Evolutionary conservation across 2,888 invertebrate species (phyloP), one percentile per base, ranked within the genome.

Genomic region (Gonocerus acuteangulatus): DNA sequence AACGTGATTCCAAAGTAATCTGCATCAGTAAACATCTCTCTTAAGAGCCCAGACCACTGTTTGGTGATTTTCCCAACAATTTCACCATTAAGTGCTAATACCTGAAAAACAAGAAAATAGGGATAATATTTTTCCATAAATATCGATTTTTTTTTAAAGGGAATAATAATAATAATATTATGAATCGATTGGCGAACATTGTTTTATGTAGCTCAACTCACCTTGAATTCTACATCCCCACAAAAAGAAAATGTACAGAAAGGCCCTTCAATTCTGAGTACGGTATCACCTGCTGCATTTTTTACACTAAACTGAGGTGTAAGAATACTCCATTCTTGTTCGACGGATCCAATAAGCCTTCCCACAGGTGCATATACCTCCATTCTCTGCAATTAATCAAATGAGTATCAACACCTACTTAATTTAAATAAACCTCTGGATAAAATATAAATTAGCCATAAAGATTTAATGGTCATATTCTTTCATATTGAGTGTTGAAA

Each of bases 1-100:
- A 95, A 95, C n/a, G 83, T 82, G 64, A 95, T 85, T 22, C 91
- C 92, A 74, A 94, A 95, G 74, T 85, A 85, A 74, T 94, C 92
- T 0, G 89, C 80, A 75, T 91, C 90, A 0, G 92, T 90, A 73
- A 92, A 91, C 62, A 82, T 75, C 76, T 93, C 93, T 61, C 88
- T 82, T 1, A 83, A 78, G 48, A 92, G 70, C 0, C 93, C 93
- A 0, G 88, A 83, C 93, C 93, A 94, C 72, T 91, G 87, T 73
- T 94, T 94, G 0, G 87, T 86, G 68, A 95, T 93, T 73, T 83
- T 84, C 1, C 95, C 95, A 61, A 95, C 85, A 74, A 86, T 81
- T 61, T 81, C 79, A 2, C 87, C 89, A 72, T 92, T 90, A 48
- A 81, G 77, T 0, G 90, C 85, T 71, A 86, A 79, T 19, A 90